Percentiles rank a stretch among this genome's conserved stretches.
Evolutionary conservation across 2,797 vertebrate genomes (phyloP).

Genomic region (Poecile montanus): DNA sequence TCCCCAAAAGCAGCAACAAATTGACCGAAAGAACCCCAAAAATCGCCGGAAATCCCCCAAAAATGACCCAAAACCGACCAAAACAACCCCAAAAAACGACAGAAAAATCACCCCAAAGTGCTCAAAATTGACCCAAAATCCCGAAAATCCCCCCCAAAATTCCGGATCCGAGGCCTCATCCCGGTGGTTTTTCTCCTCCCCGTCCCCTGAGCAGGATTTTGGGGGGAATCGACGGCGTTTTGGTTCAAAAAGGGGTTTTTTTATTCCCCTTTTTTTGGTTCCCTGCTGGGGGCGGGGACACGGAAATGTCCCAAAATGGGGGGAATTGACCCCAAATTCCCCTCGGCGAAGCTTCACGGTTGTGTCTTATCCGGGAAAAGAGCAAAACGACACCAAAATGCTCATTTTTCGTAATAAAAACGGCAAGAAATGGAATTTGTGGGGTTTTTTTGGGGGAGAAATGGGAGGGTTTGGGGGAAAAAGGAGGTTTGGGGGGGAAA

Average conservation of each 20-base stretch:
- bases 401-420: neutral
- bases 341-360: neutral
- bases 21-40: too few relatives aligned
- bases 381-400: neutral
- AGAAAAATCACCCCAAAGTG: rapidly evolving
- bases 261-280: neutral
- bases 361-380: neutral
- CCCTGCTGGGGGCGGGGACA: neutral
- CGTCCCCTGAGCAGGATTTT: neutral
- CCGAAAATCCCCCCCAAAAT: neutral
- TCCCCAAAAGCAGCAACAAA: rapidly evolving
- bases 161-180: neutral
- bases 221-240: neutral
- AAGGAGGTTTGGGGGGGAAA: too few relatives aligned
- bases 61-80: rapidly evolving
- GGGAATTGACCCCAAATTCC: neutral
- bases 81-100: neutral
- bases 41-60: neutral
- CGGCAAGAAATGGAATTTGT: rapidly evolving
- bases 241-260: neutral
- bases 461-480: neutral
- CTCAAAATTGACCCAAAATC: neutral
- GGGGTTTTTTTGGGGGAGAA: neutral
- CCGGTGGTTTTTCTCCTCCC: neutral
- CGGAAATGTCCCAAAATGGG: neutral